Base-by-base conservation (phyloP, 1,140 invertebrate genomes). In the Ostrea edulis region DNA sequence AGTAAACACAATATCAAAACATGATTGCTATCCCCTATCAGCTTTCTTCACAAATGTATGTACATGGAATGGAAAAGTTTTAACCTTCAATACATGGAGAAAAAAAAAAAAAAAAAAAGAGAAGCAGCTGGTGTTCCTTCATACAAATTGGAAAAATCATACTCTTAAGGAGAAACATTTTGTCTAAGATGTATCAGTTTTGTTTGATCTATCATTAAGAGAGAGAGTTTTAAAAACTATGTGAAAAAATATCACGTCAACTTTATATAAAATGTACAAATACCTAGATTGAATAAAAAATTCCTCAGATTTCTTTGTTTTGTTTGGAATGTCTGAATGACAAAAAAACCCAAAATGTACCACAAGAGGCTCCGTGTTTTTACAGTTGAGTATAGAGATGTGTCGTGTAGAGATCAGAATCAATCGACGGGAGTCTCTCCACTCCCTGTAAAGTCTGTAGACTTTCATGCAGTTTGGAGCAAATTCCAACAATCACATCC, bases 351-450 rank as follows among this genome's bases (percentile, higher is more conserved):
- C 1, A 44, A 44, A 44, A 84, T n/a, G n/a, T n/a, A n/a, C n/a
- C 1, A 44, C n/a, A 51, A 51, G 1, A 12, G 9, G 9, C 11
- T 55, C 9, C 8, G 11, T 12, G 53, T 11, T 55, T 53, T 94
- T 91, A 95, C n/a, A 95, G 90, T 84, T 95, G 94, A 5, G 95
- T 95, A 86, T 94, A 95, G 17, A 95, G 90, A 90, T 95, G 95
- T n/a, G 95, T 95, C 55, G 95, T 94, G 89, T 95, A 95, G 25
- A 95, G 91, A 25, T 95, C 94, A 1, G 93, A 71, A 12, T 87
- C 83, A 54, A 88, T 87, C 54, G 87, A 91, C n/a, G 71, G 91
- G 77, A 85, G 82, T 65, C 87, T 84, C 51, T 84, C 82, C 52
- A 86, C 44, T 52, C 53, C 84, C 35, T 58, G 54, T 14, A 82